These are phyloP conservation scores for Zaprionus gabonicus DNA, from an alignment of 1,140 invertebrate species.

Conservation along the genomic window DNA sequence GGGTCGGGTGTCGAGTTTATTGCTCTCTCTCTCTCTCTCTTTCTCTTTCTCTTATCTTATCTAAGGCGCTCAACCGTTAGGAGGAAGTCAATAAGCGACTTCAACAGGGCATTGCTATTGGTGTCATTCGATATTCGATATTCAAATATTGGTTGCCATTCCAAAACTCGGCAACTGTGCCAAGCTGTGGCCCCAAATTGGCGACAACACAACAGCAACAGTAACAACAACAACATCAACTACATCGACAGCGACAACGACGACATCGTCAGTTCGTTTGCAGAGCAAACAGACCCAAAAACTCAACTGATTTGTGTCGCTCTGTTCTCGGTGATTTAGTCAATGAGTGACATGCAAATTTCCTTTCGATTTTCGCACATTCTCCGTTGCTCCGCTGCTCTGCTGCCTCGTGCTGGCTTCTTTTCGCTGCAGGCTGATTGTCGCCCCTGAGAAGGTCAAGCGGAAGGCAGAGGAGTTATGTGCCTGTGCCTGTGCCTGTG, in stretches of 20 bases:
- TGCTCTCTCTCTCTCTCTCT: conserved; percentile 49
- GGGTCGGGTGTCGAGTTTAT: conserved; percentile 57
- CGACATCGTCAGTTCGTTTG: conserved; percentile 41
- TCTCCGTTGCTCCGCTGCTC: conserved; percentile 37
- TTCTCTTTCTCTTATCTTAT: conserved; percentile 42
- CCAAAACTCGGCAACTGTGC: conserved; percentile 59
- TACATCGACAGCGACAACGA: background rate
- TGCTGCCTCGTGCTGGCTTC: conserved; percentile 46
- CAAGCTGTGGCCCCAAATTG: conserved; percentile 54
- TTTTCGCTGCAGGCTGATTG: conserved; percentile 46
- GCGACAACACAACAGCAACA: conserved; percentile 26
- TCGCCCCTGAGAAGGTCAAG: conserved; percentile 54
- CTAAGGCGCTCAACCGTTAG: conserved; percentile 46
- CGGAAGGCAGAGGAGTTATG: conserved; percentile 48
- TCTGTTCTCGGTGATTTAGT: conserved; percentile 49
- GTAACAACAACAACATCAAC: conserved; percentile 8
- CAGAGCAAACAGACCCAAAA: conserved; percentile 54
- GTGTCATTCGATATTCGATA: conserved; percentile 63
- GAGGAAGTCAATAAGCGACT: conserved; percentile 57
- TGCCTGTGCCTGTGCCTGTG: background rate
- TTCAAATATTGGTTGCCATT: conserved; percentile 72
- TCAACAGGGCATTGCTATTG: conserved; percentile 54
- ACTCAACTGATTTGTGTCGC: conserved; percentile 57
- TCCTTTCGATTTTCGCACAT: conserved; percentile 80
- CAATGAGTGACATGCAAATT: conserved; percentile 79